phyloP scores from a whole-genome alignment of 2,797 vertebrate species.

The Spizella passerina region DNA sequence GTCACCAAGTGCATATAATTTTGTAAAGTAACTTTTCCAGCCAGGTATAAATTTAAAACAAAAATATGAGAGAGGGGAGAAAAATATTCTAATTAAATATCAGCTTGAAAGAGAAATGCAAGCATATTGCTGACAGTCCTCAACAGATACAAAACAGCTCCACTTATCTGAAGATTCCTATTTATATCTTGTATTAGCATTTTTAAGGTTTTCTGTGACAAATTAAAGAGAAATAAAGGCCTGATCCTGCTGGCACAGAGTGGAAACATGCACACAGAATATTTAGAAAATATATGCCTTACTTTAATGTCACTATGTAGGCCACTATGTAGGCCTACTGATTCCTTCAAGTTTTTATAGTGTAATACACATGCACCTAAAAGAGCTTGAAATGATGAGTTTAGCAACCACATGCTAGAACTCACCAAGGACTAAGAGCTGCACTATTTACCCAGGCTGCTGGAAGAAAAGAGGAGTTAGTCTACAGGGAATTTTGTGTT shows the following conservation, averaged over 20 bases:
- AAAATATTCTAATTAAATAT: neutral
- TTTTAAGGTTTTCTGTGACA: neutral
- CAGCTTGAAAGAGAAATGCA: neutral
- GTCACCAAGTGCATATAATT: neutral
- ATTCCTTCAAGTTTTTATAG: neutral
- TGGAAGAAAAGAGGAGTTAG: neutral
- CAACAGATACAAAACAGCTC: neutral
- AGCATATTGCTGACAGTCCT: neutral
- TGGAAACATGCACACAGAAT: neutral
- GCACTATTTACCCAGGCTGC: neutral
- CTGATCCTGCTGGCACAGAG: neutral
- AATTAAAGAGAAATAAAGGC: neutral
- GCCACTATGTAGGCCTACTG: neutral
- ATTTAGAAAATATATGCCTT: neutral
- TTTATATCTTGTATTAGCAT: slow-evolving; percentile 13
- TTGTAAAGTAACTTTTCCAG: neutral
- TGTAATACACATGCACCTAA: neutral
- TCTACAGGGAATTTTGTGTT: neutral
- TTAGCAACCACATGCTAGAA: neutral
- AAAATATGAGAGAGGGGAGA: neutral
- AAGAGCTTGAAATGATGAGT: neutral
- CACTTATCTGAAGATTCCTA: neutral
- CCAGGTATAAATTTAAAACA: slow-evolving; percentile 4
- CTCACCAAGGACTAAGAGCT: neutral
- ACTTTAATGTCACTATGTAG: neutral